Conservation (phyloP, 2,113 vertebrate species). For the Mobula birostris region DNA sequence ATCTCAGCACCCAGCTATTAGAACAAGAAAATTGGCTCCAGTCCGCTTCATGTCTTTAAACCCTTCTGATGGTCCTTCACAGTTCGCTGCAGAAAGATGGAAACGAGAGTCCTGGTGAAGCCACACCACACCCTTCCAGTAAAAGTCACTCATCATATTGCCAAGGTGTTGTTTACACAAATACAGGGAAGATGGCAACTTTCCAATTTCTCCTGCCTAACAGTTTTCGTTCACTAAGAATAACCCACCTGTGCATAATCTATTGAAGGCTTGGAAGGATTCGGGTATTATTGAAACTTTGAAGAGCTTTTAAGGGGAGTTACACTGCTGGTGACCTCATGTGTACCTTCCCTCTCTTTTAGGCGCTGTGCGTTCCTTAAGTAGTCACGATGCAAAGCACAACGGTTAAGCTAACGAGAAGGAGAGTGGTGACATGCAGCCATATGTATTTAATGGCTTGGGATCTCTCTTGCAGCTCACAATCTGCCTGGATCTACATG, state of each 20-base stretch:
- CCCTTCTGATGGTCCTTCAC: background rate
- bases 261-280: background rate
- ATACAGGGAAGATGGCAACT: background rate
- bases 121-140: background rate
- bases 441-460: background rate
- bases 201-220: background rate
- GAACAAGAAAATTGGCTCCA: background rate
- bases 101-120: background rate
- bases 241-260: background rate
- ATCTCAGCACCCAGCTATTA: background rate
- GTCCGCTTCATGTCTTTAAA: background rate
- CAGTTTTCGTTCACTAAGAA: background rate
- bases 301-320: background rate
- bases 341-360: background rate
- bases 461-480: background rate
- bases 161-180: background rate
- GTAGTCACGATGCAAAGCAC: background rate
- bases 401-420: background rate
- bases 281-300: background rate
- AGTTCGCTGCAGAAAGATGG: background rate
- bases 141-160: background rate
- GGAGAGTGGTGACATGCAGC: background rate
- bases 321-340: background rate
- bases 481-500: slow-evolving; percentile 3
- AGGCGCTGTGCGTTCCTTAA: background rate